Conservation (phyloP, 2,113 vertebrate species). For the Dromiciops gliroides region DNA sequence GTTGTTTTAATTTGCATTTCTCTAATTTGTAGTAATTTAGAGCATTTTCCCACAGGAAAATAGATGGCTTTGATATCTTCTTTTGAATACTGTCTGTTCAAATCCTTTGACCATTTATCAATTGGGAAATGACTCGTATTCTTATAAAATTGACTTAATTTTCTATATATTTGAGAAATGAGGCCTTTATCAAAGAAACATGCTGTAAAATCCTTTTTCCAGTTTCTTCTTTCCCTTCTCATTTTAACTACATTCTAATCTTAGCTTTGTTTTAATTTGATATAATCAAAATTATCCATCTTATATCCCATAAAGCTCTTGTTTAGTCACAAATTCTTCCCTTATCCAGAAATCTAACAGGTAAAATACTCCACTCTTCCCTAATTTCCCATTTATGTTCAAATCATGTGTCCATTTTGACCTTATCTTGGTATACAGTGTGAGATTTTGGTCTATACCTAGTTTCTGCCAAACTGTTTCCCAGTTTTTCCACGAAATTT, state of each 20-base stretch:
- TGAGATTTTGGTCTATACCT: background rate
- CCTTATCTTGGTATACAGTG: background rate
- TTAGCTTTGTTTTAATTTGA: background rate
- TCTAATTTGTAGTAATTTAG: background rate
- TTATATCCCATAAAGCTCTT: background rate
- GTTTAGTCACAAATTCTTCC: background rate
- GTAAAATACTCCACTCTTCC: background rate
- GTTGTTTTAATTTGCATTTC: background rate
- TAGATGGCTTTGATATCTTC: background rate
- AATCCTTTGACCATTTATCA: background rate
- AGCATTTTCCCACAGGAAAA: background rate
- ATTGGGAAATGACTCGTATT: background rate
- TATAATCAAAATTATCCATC: background rate
- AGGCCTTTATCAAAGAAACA: background rate
- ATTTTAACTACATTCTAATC: background rate
- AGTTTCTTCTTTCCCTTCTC: background rate
- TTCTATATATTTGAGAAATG: background rate
- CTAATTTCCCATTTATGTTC: background rate
- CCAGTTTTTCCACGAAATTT: background rate
- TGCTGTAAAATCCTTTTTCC: background rate
- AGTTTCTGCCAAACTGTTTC: background rate
- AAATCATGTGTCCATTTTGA: background rate
- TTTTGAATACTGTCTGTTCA: background rate
- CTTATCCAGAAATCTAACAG: background rate
- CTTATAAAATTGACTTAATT: background rate